Base-by-base conservation (phyloP, 2,113 vertebrate genomes). In the Athene cunicularia region DNA sequence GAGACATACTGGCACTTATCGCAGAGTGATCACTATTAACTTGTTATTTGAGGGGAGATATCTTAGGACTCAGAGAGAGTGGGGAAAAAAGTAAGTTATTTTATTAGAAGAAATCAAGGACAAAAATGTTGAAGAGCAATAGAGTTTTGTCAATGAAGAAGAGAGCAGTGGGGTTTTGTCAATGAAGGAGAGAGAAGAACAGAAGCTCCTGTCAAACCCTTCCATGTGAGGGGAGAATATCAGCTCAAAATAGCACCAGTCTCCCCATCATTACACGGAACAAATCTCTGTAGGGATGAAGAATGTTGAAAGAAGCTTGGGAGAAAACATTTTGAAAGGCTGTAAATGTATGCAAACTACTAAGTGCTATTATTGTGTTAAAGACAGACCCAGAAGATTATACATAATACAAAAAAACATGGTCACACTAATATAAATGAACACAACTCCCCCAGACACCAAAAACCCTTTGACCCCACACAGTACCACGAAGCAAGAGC, bases 381-480 rank as follows among this genome's bases (percentile, higher is more conserved):
- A 64, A 28, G 28, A 43, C 14, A 24, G n/a, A 17, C 8, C 2
- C 2, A 8, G 12, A 52, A 53, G 9, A 47, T 33, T 76, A 68
- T 30, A 47, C 45, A 26, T 12, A 58, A 49, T 13, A 86, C 4
- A 62, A 49, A 75, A 60, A 26, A 6, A 0, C 2, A 19, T 3
- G 2, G 22, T 26, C 0, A 0, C 20, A 30, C 3, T 45, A 9
- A 5, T 8, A 37, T 10, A 20, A 77, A 59, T 67, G 12, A 7
- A 11, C 9, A 41, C 5, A 55, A 39, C 4, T n/a, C 22, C 8
- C 21, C 35, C 18, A 67, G 63, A 67, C 5, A 17, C 2, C 28
- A 55, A 83, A 83, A 52, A 21, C 6, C 13, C 27, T 71, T 75
- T 58, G 28, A 68, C 12, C 12, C 4, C 32, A 33, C 26, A 62